Evolutionary conservation across 2,113 vertebrate species (phyloP).

Genomic region (mouse (Mus musculus)): GRCm39 chr13:89494001-89494500

Average conservation of each 20-base stretch:
- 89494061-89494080: not conserved
- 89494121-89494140: not conserved
- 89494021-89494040: not conserved
- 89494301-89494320: constrained; percentile 9
- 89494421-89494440: not conserved
- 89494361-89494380: constrained; percentile 40
- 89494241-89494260: not conserved
- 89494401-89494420: not conserved
- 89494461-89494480: not conserved
- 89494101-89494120: not conserved
- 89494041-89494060: not conserved
- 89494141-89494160: not conserved
- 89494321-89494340: not conserved
- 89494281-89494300: not conserved
- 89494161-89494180: not conserved
- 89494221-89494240: too few relatives aligned
- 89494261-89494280: not conserved
- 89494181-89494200: not conserved
- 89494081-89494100: not conserved
- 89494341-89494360: not conserved
- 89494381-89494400: constrained; percentile 14
- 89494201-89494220: too few relatives aligned
- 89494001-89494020: constrained; percentile 39
- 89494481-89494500: not conserved
- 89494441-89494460: not conserved